Conservation (phyloP, 2,888 invertebrate species). For the Taphrorychus bicolor region DNA sequence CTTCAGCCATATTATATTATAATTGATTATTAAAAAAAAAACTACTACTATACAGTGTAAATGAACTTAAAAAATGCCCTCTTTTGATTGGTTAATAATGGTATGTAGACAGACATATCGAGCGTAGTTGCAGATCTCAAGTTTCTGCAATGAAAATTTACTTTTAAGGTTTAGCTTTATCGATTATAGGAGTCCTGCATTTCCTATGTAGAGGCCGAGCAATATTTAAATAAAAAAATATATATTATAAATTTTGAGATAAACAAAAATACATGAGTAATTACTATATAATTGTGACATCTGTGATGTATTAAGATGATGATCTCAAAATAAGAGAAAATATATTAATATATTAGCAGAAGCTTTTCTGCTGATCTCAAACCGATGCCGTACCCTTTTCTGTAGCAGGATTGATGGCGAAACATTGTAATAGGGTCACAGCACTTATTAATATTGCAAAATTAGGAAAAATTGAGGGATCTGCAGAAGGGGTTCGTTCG, state of each 20-base stretch:
- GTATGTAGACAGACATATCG: slow-evolving; percentile 32
- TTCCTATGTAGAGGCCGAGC: neutral
- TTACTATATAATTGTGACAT: slow-evolving; percentile 63
- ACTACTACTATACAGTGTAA: neutral
- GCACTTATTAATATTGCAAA: slow-evolving; percentile 32
- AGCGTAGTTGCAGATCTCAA: slow-evolving; percentile 40
- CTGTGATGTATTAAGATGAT: slow-evolving; percentile 72
- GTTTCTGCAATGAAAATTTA: slow-evolving; percentile 36
- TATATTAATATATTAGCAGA: slow-evolving; percentile 44
- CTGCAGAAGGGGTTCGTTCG: slow-evolving; percentile 19
- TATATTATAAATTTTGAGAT: slow-evolving; percentile 31
- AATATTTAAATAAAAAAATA: slow-evolving; percentile 6
- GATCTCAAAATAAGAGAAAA: slow-evolving; percentile 57
- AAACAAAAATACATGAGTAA: slow-evolving; percentile 28
- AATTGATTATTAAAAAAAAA: neutral
- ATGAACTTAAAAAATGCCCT: slow-evolving; percentile 24
- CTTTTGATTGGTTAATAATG: slow-evolving; percentile 15
- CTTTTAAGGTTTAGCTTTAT: slow-evolving; percentile 5
- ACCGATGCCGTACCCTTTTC: neutral
- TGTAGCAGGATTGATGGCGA: neutral
- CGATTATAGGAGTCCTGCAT: neutral
- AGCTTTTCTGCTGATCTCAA: slow-evolving; percentile 4
- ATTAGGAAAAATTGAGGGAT: neutral
- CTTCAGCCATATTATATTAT: no score
- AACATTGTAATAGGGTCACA: neutral